Conservation (phyloP, 2,888 invertebrate species). For the Nomada hirtipes region DNA sequence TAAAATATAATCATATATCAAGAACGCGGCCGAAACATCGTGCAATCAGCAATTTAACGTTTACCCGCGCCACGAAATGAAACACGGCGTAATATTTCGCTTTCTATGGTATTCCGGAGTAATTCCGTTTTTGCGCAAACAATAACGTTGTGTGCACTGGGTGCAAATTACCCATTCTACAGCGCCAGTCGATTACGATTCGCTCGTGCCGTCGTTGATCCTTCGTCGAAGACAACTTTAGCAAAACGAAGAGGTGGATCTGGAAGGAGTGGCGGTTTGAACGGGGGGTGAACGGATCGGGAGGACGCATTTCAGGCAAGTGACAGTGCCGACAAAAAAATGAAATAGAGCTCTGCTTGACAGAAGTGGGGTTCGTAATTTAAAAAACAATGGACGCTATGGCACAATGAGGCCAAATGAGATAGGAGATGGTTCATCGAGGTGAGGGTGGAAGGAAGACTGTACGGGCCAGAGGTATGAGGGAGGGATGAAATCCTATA, state of each 20-base stretch:
- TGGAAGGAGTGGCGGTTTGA: background rate
- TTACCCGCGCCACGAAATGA: conserved; percentile 20
- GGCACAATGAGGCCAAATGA: conserved; percentile 84
- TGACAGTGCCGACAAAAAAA: conserved; percentile 79
- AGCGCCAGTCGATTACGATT: conserved; percentile 61
- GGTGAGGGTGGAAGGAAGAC: conserved; percentile 72
- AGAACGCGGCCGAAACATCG: conserved; percentile 9
- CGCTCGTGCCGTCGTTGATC: conserved; percentile 53
- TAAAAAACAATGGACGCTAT: conserved; percentile 83
- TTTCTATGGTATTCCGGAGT: conserved; percentile 38
- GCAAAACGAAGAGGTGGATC: background rate
- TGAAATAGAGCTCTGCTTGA: conserved; percentile 81
- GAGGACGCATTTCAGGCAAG: conserved; percentile 79
- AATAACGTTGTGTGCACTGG: conserved; percentile 11
- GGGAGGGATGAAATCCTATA: conserved; percentile 81
- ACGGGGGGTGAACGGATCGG: conserved; percentile 55
- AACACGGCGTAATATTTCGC: conserved; percentile 51
- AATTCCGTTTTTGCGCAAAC: conserved; percentile 49
- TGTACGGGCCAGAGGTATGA: conserved; percentile 69
- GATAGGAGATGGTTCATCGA: conserved; percentile 81
- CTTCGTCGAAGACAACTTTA: conserved; percentile 59
- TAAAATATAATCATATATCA: conserved; percentile 48
- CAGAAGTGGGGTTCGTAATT: conserved; percentile 83
- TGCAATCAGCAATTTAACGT: conserved; percentile 41
- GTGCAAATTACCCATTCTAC: conserved; percentile 51